A percentile compares a stretch with the other conserved stretches of the same genome.
Evolutionary conservation across 2,113 vertebrate genomes (phyloP).

Genomic region (Morphnarchus princeps): DNA sequence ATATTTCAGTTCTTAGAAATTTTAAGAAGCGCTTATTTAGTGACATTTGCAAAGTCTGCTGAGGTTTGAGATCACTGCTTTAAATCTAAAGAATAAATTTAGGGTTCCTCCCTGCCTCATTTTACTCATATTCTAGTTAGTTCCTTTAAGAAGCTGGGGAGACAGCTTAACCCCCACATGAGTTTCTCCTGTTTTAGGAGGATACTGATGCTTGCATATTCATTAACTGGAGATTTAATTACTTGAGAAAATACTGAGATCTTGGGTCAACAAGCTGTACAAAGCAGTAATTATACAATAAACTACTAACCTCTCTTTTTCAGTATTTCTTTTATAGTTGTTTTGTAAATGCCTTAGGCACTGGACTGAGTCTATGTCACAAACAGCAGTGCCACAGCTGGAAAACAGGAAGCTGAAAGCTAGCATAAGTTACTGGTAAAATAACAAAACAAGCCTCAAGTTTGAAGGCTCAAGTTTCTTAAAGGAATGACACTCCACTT

Average conservation of each 20-base stretch:
- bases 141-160: background rate
- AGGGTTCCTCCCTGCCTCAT: background rate
- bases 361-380: background rate
- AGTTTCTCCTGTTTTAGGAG: background rate
- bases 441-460: slow-evolving; percentile 19
- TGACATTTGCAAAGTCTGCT: background rate
- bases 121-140: background rate
- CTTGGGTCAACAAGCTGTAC: background rate
- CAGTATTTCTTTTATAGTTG: background rate
- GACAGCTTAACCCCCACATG: background rate
- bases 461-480: slow-evolving; percentile 24
- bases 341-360: background rate
- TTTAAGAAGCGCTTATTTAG: background rate
- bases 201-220: background rate
- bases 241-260: background rate
- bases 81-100: background rate
- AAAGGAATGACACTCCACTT: background rate
- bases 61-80: background rate
- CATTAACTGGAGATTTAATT: background rate
- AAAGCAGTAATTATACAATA: background rate
- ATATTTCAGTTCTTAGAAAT: background rate
- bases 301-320: background rate
- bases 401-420: slow-evolving; percentile 49
- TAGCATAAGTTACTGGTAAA: background rate
- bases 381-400: slow-evolving; percentile 23